phyloP scores from a whole-genome alignment of 1,140 invertebrate species.

The Coelopa frigida region DNA sequence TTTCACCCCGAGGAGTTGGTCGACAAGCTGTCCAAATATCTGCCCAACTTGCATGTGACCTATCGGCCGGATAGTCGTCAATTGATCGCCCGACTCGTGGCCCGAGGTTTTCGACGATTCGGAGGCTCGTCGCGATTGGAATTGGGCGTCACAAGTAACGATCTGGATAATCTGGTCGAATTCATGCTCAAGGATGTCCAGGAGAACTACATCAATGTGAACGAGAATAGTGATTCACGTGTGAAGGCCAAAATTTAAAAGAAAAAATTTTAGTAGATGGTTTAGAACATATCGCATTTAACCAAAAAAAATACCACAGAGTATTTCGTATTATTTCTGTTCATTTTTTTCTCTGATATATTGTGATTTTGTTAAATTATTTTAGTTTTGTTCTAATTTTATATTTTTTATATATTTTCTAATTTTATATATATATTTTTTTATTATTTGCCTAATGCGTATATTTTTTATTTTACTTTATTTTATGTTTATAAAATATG shows the following conservation, averaged over 20 bases:
- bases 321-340: background rate
- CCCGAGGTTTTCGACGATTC: conserved; percentile 85
- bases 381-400: conserved; percentile 1
- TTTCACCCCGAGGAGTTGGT: conserved; percentile 81
- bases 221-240: conserved; percentile 14
- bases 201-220: conserved; percentile 39
- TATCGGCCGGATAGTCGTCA: conserved; percentile 80
- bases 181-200: conserved; percentile 70
- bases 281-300: background rate
- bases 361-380: background rate
- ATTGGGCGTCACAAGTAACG: conserved; percentile 75
- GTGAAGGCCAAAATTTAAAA: background rate
- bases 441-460: background rate
- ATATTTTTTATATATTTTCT: background rate
- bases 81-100: conserved; percentile 84
- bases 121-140: conserved; percentile 82
- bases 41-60: conserved; percentile 71
- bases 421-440: background rate
- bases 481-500: background rate
- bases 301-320: background rate
- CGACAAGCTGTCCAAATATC: conserved; percentile 62
- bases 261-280: background rate
- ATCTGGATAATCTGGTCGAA: conserved; percentile 64
- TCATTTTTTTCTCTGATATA: background rate
- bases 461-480: background rate